Conservation (phyloP, 2,113 vertebrate genomes). For the Odobenus rosmarus region DNA sequence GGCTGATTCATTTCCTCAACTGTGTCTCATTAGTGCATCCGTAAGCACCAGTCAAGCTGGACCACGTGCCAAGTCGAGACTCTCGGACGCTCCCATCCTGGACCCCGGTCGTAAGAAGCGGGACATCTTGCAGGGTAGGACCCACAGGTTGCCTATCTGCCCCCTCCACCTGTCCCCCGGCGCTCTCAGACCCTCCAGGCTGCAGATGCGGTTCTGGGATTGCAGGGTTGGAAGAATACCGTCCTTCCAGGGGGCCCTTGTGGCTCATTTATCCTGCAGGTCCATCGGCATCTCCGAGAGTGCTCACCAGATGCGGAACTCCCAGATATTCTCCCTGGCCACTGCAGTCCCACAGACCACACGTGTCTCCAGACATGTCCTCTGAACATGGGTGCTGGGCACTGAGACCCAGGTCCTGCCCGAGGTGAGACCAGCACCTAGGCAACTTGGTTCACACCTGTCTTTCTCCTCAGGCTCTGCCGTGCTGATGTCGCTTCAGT, state of each 20-base stretch:
- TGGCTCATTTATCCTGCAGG: not conserved
- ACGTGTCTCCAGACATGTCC: rapidly evolving
- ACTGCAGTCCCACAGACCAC: not conserved
- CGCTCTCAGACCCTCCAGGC: no score
- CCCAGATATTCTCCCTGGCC: no score
- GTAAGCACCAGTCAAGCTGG: no score
- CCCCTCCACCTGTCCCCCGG: not conserved
- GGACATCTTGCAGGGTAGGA: not conserved
- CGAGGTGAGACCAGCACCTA: not conserved
- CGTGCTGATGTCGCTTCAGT: not conserved
- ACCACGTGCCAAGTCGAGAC: not conserved
- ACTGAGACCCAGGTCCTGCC: not conserved
- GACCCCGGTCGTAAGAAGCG: not conserved
- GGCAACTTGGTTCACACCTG: not conserved
- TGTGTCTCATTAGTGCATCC: not conserved
- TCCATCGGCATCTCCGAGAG: rapidly evolving
- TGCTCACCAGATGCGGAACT: rapidly evolving
- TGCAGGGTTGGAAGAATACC: not conserved
- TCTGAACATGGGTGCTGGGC: not conserved
- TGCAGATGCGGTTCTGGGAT: not conserved
- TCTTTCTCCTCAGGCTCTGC: not conserved
- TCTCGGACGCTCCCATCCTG: not conserved
- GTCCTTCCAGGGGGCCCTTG: not conserved
- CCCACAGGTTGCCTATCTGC: not conserved
- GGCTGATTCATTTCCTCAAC: not conserved